These are phyloP conservation scores for Brenthis hecate DNA, from an alignment of 2,888 invertebrate species.

Conservation along the genomic window DNA sequence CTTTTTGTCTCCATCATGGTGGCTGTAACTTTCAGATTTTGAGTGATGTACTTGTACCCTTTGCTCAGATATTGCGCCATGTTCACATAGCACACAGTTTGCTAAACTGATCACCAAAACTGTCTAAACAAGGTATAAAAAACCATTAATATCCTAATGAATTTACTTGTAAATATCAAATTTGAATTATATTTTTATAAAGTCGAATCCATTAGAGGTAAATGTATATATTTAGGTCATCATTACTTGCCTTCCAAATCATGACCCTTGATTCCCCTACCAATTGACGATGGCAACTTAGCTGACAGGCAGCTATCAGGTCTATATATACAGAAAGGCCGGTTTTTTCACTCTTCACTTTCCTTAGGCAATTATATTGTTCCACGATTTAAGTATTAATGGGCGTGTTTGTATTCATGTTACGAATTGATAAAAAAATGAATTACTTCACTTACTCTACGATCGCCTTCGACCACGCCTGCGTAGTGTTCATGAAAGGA, in stretches of 20 bases:
- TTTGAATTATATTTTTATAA: neutral
- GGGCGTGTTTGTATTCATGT: conserved; percentile 38
- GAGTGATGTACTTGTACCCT: conserved; percentile 34
- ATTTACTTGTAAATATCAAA: neutral
- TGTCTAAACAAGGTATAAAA: conserved; percentile 26
- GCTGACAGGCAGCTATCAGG: conserved; percentile 39
- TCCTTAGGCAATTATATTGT: conserved; percentile 41
- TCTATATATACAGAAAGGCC: conserved; percentile 42
- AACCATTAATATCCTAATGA: neutral
- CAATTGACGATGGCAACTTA: conserved; percentile 36
- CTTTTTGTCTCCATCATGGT: conserved; percentile 26
- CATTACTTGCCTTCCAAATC: conserved; percentile 42
- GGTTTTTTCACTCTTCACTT: conserved; percentile 41
- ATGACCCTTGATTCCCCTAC: conserved; percentile 36
- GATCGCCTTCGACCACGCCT: conserved; percentile 18
- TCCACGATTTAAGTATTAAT: conserved; percentile 37
- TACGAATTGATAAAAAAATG: conserved; percentile 40
- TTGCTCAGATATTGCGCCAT: conserved; percentile 39
- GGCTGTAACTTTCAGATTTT: conserved; percentile 19
- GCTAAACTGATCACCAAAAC: conserved; percentile 32
- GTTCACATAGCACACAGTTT: conserved; percentile 34
- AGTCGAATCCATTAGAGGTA: neutral
- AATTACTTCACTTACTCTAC: conserved; percentile 24
- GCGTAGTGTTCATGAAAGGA: neutral
- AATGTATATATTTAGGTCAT: conserved; percentile 23